Evolutionary conservation across 2,113 vertebrate species (phyloP), one percentile per base, ranked within the genome.

Genomic region (Petrocephalus zakoni): DNA sequence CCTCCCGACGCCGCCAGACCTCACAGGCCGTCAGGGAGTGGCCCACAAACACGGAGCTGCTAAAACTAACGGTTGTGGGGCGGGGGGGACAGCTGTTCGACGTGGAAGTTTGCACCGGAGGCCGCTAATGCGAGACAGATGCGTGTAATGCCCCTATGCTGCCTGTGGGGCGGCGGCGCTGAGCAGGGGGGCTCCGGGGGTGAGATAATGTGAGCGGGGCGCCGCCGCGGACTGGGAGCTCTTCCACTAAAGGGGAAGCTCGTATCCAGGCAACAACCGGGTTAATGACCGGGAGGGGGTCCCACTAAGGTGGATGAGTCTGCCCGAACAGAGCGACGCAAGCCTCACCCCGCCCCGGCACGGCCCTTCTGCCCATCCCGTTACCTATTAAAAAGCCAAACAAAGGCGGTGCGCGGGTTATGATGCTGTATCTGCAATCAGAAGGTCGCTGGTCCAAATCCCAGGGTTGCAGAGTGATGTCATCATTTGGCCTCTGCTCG

Each of bases 101-200:
- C 88, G 90, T 7, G 64, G 87, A 92, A 91, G 90, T 92, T 93
- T 92, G 89, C 89, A 34, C 55, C 49, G 53, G 92, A 93, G 93
- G 93, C 93, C 92, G 93, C 92, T 95, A 95, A 96, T 95, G 92
- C 46, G 92, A 92, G 93, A 93, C 95, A 96, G 95, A 95, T 95
- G 95, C 91, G 89, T 90, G 89, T 92, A 93, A 94, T 90, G 94
- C 94, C 94, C 93, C 93, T 94, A 93, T 95, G 94, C 68, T 13
- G 29, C 87, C 72, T 61, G 64, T 88, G 53, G 86, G 47, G 37
- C 15, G 42, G 49, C 19, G 53, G 81, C 88, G 86, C 87, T 46
- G 87, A 89, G 90, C 64, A 91, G 91, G 94, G 95, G 93, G 95
- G 93, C 94, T 95, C 93, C 91, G 93, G 93, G 91, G 89, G 93